Evolutionary conservation across 2,797 vertebrate genomes (phyloP).

Genomic region (Uromys caudimaculatus): DNA sequence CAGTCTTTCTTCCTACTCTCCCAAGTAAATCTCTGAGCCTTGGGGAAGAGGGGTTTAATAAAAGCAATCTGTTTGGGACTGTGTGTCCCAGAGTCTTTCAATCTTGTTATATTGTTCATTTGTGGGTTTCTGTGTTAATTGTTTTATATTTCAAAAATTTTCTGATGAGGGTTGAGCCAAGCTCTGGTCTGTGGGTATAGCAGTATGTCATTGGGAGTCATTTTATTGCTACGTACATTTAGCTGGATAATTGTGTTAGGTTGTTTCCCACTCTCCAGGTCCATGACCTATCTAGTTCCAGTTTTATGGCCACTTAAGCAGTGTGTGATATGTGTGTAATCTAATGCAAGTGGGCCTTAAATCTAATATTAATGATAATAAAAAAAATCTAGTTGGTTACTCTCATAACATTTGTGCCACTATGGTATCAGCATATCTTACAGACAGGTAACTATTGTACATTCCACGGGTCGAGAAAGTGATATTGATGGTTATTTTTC

Average conservation of each 20-base stretch:
- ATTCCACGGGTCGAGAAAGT: neutral
- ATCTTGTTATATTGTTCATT: neutral
- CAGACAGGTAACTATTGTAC: neutral
- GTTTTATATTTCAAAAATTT: neutral
- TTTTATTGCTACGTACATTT: neutral
- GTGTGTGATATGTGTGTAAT: neutral
- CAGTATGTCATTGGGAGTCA: neutral
- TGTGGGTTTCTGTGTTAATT: neutral
- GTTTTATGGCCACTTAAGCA: neutral
- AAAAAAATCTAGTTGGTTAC: neutral
- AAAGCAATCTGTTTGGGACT: too few relatives aligned
- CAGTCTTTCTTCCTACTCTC: neutral
- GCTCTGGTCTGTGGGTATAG: too few relatives aligned
- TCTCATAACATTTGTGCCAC: too few relatives aligned
- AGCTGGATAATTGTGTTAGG: neutral
- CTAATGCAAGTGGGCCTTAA: neutral
- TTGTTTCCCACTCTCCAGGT: neutral
- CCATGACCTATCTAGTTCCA: neutral
- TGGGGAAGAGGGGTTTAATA: neutral
- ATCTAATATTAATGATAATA: neutral
- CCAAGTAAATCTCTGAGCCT: neutral
- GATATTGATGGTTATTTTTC: neutral
- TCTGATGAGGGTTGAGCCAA: neutral
- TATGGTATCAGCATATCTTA: too few relatives aligned
- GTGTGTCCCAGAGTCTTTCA: neutral